Evolutionary conservation across 1,140 invertebrate genomes (phyloP).

Genomic region (Lanistes nyassanus): DNA sequence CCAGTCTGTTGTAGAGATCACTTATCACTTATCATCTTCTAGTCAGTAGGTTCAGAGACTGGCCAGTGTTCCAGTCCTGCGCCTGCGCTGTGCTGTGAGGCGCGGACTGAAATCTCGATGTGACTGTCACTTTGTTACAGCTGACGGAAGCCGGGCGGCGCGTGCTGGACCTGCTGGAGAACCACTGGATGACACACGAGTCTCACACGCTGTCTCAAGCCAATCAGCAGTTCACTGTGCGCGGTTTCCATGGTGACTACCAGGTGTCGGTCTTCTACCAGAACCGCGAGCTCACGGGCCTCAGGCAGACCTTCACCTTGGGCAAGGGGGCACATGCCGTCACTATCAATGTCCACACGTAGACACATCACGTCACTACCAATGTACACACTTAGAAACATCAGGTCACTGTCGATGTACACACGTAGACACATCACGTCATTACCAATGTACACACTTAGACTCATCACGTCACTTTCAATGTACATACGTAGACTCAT

Average conservation of each 20-base stretch:
- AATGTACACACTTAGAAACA: too few relatives aligned
- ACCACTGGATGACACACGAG: constrained; percentile 39
- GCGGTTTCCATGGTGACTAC: constrained; percentile 31
- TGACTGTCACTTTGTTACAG: constrained; percentile 2
- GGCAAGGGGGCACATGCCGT: constrained; percentile 2
- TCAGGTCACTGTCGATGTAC: too few relatives aligned
- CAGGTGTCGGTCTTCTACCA: constrained; percentile 5
- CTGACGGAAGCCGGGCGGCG: constrained; percentile 38
- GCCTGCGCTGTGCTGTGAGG: too few relatives aligned
- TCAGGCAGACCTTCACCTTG: constrained; percentile 12
- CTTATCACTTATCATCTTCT: neutral
- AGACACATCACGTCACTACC: too few relatives aligned
- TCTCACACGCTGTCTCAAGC: constrained; percentile 27
- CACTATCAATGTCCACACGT: neutral
- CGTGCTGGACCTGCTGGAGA: constrained; percentile 35
- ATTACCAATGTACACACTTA: neutral
- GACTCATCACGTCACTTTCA: too few relatives aligned
- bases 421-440: too few relatives aligned
- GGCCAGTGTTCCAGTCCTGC: too few relatives aligned
- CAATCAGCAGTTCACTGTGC: constrained; percentile 12
- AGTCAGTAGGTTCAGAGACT: too few relatives aligned
- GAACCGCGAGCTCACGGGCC: constrained; percentile 7
- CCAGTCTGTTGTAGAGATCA: too few relatives aligned
- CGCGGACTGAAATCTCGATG: too few relatives aligned
- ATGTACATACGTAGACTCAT: neutral